phyloP scores from a whole-genome alignment of 2,797 vertebrate genomes.

The Oreochromis mossambicus region DNA sequence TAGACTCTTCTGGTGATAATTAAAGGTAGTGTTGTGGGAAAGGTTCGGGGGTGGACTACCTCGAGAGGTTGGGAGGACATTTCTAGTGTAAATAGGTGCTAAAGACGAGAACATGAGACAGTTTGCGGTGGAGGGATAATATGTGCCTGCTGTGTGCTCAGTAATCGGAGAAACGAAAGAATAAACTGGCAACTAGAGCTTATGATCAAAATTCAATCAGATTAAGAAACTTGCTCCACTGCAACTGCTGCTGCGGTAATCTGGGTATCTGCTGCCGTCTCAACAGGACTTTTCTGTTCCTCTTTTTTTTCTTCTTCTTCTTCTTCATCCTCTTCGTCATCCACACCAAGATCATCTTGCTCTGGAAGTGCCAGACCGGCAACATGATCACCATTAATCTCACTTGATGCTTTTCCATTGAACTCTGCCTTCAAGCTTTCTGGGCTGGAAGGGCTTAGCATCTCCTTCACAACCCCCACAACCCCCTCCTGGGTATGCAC shows the following conservation, averaged over 20 bases:
- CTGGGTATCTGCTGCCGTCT: slow-evolving; percentile 27
- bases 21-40: background rate
- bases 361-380: slow-evolving; percentile 66
- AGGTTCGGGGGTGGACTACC: background rate
- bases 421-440: slow-evolving; percentile 52
- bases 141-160: background rate
- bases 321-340: slow-evolving; percentile 53
- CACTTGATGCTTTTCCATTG: slow-evolving; percentile 59
- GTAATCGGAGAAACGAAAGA: slow-evolving; percentile 1
- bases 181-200: background rate
- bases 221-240: slow-evolving; percentile 71
- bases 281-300: slow-evolving; percentile 38
- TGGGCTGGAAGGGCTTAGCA: slow-evolving; percentile 31
- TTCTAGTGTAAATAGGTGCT: background rate
- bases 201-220: slow-evolving; percentile 8
- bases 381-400: slow-evolving; percentile 47
- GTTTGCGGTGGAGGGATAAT: slow-evolving; percentile 5
- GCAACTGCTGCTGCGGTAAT: slow-evolving; percentile 39
- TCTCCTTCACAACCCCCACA: slow-evolving; percentile 42
- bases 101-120: background rate
- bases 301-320: slow-evolving; percentile 42
- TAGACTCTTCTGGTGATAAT: background rate
- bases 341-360: slow-evolving; percentile 43
- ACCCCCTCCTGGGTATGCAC: slow-evolving; percentile 57
- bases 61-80: background rate